Conservation (phyloP, 2,888 invertebrate genomes). For the Epinotia bilunana region DNA sequence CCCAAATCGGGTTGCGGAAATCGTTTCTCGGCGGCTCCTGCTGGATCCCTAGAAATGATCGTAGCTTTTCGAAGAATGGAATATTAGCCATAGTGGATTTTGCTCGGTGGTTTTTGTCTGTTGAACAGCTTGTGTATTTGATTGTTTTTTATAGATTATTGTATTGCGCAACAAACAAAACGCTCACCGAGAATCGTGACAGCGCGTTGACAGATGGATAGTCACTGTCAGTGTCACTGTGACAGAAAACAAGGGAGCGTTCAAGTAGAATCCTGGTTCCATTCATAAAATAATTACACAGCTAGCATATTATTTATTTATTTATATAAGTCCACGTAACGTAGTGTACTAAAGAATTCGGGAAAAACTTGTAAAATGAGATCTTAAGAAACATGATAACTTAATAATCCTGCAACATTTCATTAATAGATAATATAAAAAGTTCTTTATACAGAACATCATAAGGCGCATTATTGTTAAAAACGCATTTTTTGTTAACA, state of each 20-base stretch:
- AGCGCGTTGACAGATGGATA: background rate
- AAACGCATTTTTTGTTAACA: background rate
- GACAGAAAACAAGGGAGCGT: background rate
- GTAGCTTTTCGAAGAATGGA: constrained; percentile 69
- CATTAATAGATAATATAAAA: background rate
- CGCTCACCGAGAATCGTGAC: constrained; percentile 42
- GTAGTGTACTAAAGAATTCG: too few relatives aligned
- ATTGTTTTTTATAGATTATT: constrained; percentile 48
- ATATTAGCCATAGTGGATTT: constrained; percentile 48
- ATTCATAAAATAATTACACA: background rate
- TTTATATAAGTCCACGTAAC: too few relatives aligned
- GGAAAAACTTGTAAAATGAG: too few relatives aligned
- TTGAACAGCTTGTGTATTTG: constrained; percentile 46
- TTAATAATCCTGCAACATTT: background rate
- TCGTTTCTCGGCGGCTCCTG: constrained; percentile 72
- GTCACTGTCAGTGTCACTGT: constrained; percentile 7
- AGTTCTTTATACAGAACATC: background rate
- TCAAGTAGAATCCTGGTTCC: background rate
- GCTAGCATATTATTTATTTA: too few relatives aligned
- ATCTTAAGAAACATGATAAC: too few relatives aligned
- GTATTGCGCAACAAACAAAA: constrained; percentile 74
- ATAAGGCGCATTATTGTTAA: background rate
- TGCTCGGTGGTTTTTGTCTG: constrained; percentile 57
- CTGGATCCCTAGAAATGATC: constrained; percentile 68
- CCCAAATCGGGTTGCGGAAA: constrained; percentile 80